A percentile compares a stretch with the other conserved stretches of the same genome.
Conservation (phyloP, 2,888 invertebrate species). For the Dysmachus trigonus region DNA sequence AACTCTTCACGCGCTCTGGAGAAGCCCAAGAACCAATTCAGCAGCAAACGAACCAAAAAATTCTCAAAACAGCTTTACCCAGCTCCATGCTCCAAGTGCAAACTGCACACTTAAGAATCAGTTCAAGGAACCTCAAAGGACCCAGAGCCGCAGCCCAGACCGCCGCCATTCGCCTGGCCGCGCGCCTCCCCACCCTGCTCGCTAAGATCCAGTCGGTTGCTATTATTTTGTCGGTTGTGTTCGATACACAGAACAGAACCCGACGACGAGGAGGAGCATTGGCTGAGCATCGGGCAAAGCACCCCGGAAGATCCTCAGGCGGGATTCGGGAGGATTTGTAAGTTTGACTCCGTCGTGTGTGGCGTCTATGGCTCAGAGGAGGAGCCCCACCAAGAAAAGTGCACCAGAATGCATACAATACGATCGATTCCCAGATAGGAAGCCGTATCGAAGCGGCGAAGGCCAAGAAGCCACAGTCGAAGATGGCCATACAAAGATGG, state of each 20-base stretch:
- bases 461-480: conserved; percentile 18
- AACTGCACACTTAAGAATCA: conserved; percentile 39
- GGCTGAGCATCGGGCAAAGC: neutral
- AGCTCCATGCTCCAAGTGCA: conserved; percentile 15
- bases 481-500: conserved; percentile 4
- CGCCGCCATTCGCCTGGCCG: neutral
- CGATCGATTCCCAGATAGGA: neutral
- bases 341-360: neutral
- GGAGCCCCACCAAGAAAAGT: neutral
- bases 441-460: neutral
- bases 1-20: neutral
- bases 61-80: conserved; percentile 37
- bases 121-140: conserved; percentile 28
- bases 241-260: neutral
- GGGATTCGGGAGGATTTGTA: neutral
- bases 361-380: neutral
- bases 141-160: neutral
- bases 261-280: neutral
- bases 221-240: conserved; percentile 9
- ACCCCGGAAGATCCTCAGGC: neutral
- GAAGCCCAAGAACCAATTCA: conserved; percentile 25
- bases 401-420: neutral
- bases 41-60: conserved; percentile 36
- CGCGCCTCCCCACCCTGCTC: too few relatives aligned
- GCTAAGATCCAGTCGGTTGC: neutral